Percentiles rank a stretch among this genome's conserved stretches.
Evolutionary conservation across 2,797 vertebrate genomes (phyloP).

Genomic region (Mus spretus): DNA sequence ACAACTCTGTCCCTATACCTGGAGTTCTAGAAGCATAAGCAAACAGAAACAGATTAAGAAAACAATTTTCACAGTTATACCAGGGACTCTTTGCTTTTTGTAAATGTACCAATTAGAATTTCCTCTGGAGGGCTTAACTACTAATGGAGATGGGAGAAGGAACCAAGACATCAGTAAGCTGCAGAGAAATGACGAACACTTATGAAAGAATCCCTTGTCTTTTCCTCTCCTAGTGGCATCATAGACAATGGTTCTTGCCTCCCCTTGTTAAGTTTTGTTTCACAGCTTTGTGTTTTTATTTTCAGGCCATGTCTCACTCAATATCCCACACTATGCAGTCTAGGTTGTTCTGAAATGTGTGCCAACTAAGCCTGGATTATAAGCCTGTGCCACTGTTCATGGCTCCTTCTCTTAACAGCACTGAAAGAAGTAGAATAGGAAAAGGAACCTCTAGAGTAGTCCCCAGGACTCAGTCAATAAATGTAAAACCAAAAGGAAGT

Average conservation of each 20-base stretch:
- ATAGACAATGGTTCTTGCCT: background rate
- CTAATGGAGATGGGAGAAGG: background rate
- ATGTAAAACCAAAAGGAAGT: background rate
- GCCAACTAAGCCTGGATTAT: background rate
- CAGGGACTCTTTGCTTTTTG: background rate
- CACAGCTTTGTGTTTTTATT: background rate
- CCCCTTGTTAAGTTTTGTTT: background rate
- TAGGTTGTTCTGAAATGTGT: background rate
- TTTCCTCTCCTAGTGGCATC: background rate
- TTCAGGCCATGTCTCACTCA: background rate
- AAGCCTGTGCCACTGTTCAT: background rate
- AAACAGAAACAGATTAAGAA: background rate
- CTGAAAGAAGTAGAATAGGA: background rate
- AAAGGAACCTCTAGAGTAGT: background rate
- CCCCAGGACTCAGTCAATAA: background rate
- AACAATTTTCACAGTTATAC: slow-evolving; percentile 12
- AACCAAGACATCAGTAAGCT: background rate
- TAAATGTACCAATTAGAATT: background rate
- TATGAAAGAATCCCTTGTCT: too few species aligned
- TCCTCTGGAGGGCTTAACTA: background rate
- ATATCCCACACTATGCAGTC: background rate
- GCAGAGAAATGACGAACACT: background rate
- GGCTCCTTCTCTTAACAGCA: background rate
- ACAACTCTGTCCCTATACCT: background rate
- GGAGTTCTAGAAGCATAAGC: background rate